Evolutionary conservation across 1,140 invertebrate species (phyloP).

Genomic region (Drosophila subpulchrella): DNA sequence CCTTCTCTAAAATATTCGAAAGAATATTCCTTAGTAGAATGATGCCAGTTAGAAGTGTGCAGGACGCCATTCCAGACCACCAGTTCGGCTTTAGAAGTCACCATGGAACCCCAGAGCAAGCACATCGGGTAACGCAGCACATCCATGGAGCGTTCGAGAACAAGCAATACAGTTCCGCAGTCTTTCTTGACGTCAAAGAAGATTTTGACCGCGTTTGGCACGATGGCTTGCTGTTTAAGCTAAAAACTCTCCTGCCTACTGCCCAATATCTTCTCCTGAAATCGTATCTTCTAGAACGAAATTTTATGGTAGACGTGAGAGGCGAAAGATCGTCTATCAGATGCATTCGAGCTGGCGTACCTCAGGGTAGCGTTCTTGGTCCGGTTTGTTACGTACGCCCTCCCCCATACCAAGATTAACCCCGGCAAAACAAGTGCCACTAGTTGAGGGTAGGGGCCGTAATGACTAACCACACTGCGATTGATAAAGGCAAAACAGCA

Average conservation of each 20-base stretch:
- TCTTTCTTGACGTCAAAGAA: not conserved
- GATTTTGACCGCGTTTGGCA: not conserved
- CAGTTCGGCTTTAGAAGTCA: not conserved
- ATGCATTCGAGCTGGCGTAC: not conserved
- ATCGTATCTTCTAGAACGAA: not conserved
- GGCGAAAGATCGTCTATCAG: not conserved
- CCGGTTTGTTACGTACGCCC: no score
- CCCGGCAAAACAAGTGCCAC: no score
- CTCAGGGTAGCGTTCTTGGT: not conserved
- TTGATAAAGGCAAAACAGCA: no score
- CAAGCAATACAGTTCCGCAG: not conserved
- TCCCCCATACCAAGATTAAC: no score
- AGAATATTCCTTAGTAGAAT: not conserved
- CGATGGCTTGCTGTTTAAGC: no score
- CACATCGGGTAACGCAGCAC: not conserved
- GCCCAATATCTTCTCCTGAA: not conserved
- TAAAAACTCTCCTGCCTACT: not conserved
- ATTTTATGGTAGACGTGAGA: not conserved
- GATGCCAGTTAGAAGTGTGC: not conserved
- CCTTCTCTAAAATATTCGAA: not conserved
- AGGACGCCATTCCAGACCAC: not conserved
- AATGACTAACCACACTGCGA: no score
- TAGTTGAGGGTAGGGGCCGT: no score
- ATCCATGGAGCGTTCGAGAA: not conserved
- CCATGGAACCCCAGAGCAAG: not conserved